A percentile compares a stretch with the other conserved stretches of the same genome.
Conservation (phyloP, 37 sponge, comb jelly and placozoan species). For the Dysidea cf. avara region DNA sequence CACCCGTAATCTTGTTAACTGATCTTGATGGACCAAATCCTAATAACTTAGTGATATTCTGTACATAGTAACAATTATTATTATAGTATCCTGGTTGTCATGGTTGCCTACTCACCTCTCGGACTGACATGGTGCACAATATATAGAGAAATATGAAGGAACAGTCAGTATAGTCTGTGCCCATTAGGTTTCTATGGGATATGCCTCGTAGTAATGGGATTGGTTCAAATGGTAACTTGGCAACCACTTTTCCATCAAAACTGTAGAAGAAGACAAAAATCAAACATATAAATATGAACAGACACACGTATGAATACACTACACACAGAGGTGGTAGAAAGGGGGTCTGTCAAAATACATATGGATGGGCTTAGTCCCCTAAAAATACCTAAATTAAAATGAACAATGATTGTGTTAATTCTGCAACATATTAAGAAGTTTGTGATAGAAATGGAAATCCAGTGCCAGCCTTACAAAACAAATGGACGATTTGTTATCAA, state of each 20-base stretch:
- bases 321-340: too few species aligned
- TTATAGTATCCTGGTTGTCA: too few species aligned
- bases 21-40: constrained; percentile 71
- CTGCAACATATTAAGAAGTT: too few species aligned
- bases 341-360: too few species aligned
- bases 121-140: constrained; percentile 96
- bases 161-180: constrained; percentile 92
- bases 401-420: too few species aligned
- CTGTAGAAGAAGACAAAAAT: constrained; percentile 55
- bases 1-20: constrained; percentile 53
- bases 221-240: constrained; percentile 93
- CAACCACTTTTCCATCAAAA: constrained; percentile 98
- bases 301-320: constrained; percentile 11
- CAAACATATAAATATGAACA: not conserved
- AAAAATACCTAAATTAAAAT: too few species aligned
- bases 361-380: too few species aligned
- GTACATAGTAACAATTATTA: not conserved
- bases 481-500: too few species aligned
- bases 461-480: too few species aligned
- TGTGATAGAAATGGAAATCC: too few species aligned
- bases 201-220: constrained; percentile 82
- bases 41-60: constrained; percentile 75
- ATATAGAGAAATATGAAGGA: constrained; percentile 99
- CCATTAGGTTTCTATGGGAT: constrained; percentile 98
- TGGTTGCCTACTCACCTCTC: constrained; percentile 92